Evolutionary conservation across 1,140 invertebrate genomes (phyloP), one percentile per base, ranked within the genome.

Genomic region (Penaeus indicus): DNA sequence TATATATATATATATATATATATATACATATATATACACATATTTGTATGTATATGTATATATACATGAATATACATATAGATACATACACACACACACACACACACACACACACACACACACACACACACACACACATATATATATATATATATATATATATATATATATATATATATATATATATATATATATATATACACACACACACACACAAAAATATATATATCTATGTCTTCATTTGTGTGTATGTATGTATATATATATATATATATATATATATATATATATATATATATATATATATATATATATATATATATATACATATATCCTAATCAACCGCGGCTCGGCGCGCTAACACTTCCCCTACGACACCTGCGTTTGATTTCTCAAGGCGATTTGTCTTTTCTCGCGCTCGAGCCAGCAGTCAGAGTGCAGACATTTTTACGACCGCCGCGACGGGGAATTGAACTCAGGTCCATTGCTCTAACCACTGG

Each of bases 121-220:
- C 27, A 69, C 27, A 69, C 10, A 69, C 27, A n/a, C n/a, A n/a
- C n/a, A n/a, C n/a, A n/a, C n/a, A n/a, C n/a, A n/a, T n/a, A n/a
- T n/a, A n/a, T n/a, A 69, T 16, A 69, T 19, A 69, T 16, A 69
- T 5, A 69, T 16, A 69, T 10, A 69, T 69, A 16, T 19, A 69
- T 10, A 69, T 18, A 69, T 19, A 21, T 72, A 3, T 72, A n/a
- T 72, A n/a, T 72, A 22, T 72, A n/a, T 72, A n/a, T 72, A n/a
- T 72, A n/a, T 72, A 72, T 72, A 72, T 72, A 72, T 72, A 72
- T 72, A n/a, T 72, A 72, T 72, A 72, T 72, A 72, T 72, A 72
- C n/a, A 72, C n/a, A 72, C n/a, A 72, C n/a, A 72, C n/a, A 72
- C n/a, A 72, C n/a, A 72, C n/a, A 72, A 22, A 72, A 22, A 72